Conservation (phyloP, 2,797 vertebrate species). For the Neoniphon sammara region DNA sequence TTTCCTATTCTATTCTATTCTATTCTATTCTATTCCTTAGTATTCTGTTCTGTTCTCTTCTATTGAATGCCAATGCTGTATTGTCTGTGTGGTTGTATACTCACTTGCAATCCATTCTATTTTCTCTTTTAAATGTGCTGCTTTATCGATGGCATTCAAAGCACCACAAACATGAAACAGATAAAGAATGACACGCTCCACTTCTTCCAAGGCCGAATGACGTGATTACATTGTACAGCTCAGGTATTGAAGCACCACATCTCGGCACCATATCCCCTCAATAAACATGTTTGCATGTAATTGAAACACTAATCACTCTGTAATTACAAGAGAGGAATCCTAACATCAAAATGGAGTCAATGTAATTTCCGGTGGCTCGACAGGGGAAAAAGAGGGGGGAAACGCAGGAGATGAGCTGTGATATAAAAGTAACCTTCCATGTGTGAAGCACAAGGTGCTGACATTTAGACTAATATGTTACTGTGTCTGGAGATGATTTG, state of each 20-base stretch:
- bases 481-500: constrained; percentile 48
- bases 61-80: constrained; percentile 7
- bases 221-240: constrained; percentile 23
- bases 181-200: constrained; percentile 25
- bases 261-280: constrained; percentile 28
- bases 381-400: constrained; percentile 52
- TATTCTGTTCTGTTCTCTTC: not conserved
- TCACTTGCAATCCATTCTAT: constrained; percentile 41
- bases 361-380: constrained; percentile 48
- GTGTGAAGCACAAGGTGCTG: constrained; percentile 71
- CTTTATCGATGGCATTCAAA: constrained; percentile 34
- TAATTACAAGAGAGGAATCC: constrained; percentile 62
- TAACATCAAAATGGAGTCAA: constrained; percentile 56
- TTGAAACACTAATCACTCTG: constrained; percentile 68
- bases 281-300: constrained; percentile 62
- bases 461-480: constrained; percentile 77
- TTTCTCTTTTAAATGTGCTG: constrained; percentile 54
- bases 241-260: constrained; percentile 35
- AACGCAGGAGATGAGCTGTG: constrained; percentile 68
- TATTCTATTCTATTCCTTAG: constrained; percentile 3
- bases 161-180: constrained; percentile 33
- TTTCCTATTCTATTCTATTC: constrained; percentile 3
- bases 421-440: constrained; percentile 74
- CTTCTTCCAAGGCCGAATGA: constrained; percentile 29
- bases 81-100: constrained; percentile 7